Conservation (phyloP, 1,140 invertebrate genomes). For the Lasioglossum baleicum region DNA sequence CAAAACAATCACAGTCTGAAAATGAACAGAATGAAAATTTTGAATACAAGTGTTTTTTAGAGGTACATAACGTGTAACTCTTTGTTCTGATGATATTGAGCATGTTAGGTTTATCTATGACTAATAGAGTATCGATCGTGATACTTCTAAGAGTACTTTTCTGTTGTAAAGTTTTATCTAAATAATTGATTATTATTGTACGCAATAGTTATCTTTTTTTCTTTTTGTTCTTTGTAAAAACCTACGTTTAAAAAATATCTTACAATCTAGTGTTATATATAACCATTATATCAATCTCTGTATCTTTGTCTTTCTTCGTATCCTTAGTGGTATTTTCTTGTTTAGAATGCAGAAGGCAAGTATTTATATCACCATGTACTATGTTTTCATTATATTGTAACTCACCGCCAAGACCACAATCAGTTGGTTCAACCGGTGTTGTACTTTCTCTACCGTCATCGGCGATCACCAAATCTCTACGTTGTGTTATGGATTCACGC, state of each 20-base stretch:
- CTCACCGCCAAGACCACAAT: constrained; percentile 77
- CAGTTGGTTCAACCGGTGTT: constrained; percentile 71
- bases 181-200: constrained; percentile 47
- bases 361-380: constrained; percentile 57
- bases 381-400: constrained; percentile 63
- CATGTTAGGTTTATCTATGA: neutral
- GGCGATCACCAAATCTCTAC: constrained; percentile 80
- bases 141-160: constrained; percentile 26
- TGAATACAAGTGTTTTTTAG: constrained; percentile 10
- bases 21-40: neutral
- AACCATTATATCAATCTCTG: constrained; percentile 64
- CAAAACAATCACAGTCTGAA: constrained; percentile 20
- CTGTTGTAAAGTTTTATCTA: neutral
- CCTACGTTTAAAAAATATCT: constrained; percentile 20
- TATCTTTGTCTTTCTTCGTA: constrained; percentile 55
- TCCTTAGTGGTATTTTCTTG: constrained; percentile 48
- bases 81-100: neutral
- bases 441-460: constrained; percentile 72
- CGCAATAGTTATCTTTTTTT: constrained; percentile 1
- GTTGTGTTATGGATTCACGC: constrained; percentile 76
- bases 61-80: neutral
- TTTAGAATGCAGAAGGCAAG: constrained; percentile 36
- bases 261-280: constrained; percentile 73
- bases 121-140: constrained; percentile 6
- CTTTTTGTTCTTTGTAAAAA: constrained; percentile 1